These are phyloP conservation scores for Stratiomys singularior DNA, from an alignment of 2,888 invertebrate species.

Conservation along the genomic window DNA sequence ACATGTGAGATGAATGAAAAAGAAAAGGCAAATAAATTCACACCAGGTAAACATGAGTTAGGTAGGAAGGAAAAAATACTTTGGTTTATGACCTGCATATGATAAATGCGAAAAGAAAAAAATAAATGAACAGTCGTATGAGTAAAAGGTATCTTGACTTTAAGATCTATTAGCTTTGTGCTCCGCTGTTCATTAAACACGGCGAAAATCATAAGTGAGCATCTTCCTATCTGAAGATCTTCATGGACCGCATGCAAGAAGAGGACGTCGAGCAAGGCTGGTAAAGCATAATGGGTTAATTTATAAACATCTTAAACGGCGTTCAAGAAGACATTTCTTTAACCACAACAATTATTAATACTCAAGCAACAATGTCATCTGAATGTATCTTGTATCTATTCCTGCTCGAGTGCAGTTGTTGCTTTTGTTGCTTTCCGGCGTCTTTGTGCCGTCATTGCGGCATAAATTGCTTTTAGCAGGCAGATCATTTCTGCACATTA, in stretches of 20 bases:
- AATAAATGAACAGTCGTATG: neutral
- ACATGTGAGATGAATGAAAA: neutral
- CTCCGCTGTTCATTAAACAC: neutral
- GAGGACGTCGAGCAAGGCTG: too few relatives aligned
- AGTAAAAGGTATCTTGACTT: neutral
- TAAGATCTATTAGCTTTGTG: slow-evolving; percentile 10
- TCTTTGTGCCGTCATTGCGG: neutral
- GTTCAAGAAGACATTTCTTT: slow-evolving; percentile 10
- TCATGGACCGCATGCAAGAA: neutral
- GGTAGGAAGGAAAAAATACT: neutral
- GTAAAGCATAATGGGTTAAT: neutral
- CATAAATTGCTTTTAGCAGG: neutral
- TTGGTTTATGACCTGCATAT: slow-evolving; percentile 14
- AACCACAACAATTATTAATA: slow-evolving; percentile 27
- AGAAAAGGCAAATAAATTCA: slow-evolving; percentile 32
- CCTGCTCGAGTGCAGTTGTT: neutral
- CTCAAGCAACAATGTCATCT: slow-evolving; percentile 24
- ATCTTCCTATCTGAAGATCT: neutral
- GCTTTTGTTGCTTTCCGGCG: neutral
- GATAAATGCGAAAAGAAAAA: neutral
- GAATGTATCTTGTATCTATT: slow-evolving; percentile 3
- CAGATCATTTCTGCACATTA: slow-evolving; percentile 23
- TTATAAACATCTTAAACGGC: slow-evolving; percentile 6
- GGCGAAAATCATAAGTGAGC: slow-evolving; percentile 23
- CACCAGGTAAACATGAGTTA: slow-evolving; percentile 25